These are phyloP conservation scores for Montipora capitata DNA, from an alignment of 92 coral and sea anemone genomes.

Conservation along the genomic window DNA sequence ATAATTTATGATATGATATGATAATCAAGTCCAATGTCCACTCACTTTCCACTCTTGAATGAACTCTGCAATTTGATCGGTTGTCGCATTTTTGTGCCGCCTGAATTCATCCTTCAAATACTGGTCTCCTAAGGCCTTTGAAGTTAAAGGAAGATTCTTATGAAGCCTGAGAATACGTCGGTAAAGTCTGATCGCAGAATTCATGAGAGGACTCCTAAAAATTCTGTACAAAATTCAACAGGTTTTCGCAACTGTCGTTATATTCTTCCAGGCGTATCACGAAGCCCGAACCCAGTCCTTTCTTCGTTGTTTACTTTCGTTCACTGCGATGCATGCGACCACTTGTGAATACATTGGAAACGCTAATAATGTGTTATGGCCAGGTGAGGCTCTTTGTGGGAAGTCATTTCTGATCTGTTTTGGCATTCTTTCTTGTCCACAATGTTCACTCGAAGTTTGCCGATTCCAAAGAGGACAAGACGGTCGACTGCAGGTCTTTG, in stretches of 20 bases:
- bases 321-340: constrained; percentile 78
- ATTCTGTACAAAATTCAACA: not conserved
- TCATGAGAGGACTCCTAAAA: not conserved
- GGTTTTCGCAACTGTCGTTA: not conserved
- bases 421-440: constrained; percentile 68
- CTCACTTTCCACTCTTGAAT: constrained; percentile 88
- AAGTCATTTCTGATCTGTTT: constrained; percentile 69
- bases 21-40: not conserved
- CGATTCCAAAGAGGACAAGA: constrained; percentile 41
- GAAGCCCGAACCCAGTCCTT: constrained; percentile 22
- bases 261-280: constrained; percentile 9
- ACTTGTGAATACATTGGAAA: constrained; percentile 91
- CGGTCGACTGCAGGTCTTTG: constrained; percentile 53
- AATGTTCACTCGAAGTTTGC: constrained; percentile 54
- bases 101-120: constrained; percentile 87
- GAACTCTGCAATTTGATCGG: constrained; percentile 76
- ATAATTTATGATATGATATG: too few relatives aligned
- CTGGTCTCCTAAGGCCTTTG: constrained; percentile 90
- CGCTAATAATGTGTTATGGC: constrained; percentile 89
- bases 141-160: constrained; percentile 70
- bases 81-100: constrained; percentile 78
- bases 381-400: constrained; percentile 91
- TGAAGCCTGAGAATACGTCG: constrained; percentile 84
- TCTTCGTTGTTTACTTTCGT: constrained; percentile 53
- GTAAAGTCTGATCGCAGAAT: constrained; percentile 69